phyloP scores from a whole-genome alignment of 2,113 vertebrate genomes.

The Campylomormyrus numenius region DNA sequence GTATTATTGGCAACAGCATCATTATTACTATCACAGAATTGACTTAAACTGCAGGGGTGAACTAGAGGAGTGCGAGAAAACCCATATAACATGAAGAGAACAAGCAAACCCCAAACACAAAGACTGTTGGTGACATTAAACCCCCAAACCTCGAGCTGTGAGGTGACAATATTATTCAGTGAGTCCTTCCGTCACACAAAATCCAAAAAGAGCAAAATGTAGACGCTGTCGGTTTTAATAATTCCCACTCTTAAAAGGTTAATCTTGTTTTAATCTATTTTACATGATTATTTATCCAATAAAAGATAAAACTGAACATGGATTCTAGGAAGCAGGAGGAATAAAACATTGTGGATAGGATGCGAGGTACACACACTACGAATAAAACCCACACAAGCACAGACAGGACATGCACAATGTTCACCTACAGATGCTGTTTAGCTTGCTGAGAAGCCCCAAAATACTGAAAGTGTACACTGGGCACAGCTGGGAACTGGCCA shows the following conservation, averaged over 20 bases:
- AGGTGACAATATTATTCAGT: background rate
- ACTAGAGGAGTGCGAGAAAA: background rate
- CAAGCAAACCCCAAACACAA: background rate
- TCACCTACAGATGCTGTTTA: background rate
- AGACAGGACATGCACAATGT: background rate
- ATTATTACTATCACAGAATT: background rate
- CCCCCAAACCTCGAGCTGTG: background rate
- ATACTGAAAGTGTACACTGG: background rate
- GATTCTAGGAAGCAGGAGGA: background rate
- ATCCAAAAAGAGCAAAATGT: background rate
- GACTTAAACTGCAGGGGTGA: background rate
- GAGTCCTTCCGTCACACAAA: background rate
- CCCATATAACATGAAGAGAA: background rate
- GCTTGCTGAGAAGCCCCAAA: background rate
- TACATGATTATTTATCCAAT: background rate
- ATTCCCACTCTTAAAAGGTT: background rate
- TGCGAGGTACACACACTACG: background rate
- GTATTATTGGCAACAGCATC: background rate
- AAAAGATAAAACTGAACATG: background rate
- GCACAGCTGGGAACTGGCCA: background rate
- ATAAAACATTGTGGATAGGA: background rate
- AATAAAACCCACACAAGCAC: background rate
- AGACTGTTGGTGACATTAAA: background rate
- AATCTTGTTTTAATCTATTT: background rate
- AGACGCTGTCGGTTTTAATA: background rate